Evolutionary conservation across 1,140 invertebrate species (phyloP), one percentile per base, ranked within the genome.

Genomic region (Penaeus vannamei): DNA sequence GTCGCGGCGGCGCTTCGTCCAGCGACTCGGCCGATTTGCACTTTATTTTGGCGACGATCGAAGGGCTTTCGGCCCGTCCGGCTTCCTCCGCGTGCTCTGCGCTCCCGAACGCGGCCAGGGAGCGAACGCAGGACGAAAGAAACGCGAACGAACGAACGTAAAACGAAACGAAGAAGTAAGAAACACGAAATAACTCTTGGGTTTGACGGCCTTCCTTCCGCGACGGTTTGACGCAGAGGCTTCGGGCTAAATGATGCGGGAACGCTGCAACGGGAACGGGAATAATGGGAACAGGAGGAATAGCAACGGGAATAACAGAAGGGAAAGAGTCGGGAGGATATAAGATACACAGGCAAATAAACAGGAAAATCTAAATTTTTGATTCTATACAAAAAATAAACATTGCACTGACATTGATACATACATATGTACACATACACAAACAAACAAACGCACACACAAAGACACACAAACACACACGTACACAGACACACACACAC

Each of bases 231-330:
- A 89, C 81, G 66, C 87, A 76, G 66, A 42, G 81, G 81, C 87
- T 84, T 62, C 59, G 42, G 82, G 87, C 81, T 89, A 89, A 89
- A 89, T 89, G 87, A 89, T 83, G 87, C 82, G 87, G 80, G 69
- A 84, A 77, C 81, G 29, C 80, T 88, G 66, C 42, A 59, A 82
- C 62, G 61, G n/a, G 81, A 59, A 82, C 62, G 61, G n/a, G 81
- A 84, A 81, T 85, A 77, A 85, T 85, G 64, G 64, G 14, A 53
- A 53, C 53, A 53, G 53, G 53, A 53, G 53, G 53, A 53, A 53
- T 53, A 53, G 53, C 53, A 53, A 53, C 53, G 17, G n/a, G 81
- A 84, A 66, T 85, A 77, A 85, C 76, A 42, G 64, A 3, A 60
- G 42, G 42, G 53, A 42, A 64, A 53, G 12, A 53, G 53, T 14